phyloP scores from a whole-genome alignment of 2,797 vertebrate species.

The Euthynnus affinis region DNA sequence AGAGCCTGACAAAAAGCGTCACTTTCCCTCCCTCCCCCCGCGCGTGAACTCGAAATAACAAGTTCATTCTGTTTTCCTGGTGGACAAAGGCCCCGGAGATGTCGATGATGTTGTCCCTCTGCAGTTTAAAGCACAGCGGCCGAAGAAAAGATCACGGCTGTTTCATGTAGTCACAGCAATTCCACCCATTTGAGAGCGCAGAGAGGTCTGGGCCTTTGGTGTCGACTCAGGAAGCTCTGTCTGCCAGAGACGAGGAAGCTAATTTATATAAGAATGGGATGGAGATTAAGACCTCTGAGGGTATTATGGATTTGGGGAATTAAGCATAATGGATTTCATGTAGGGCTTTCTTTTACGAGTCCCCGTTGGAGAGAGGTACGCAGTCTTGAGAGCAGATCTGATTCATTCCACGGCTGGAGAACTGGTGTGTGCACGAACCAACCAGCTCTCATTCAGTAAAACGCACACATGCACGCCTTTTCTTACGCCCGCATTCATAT shows the following conservation, averaged over 20 bases:
- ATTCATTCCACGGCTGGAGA: conserved; percentile 68
- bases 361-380: conserved; percentile 64
- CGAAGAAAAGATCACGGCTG: conserved; percentile 46
- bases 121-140: conserved; percentile 13
- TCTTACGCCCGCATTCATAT: conserved; percentile 29
- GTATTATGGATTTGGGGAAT: conserved; percentile 84
- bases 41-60: conserved; percentile 42
- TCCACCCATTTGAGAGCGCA: conserved; percentile 51
- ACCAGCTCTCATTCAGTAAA: conserved; percentile 39
- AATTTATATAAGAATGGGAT: conserved; percentile 82
- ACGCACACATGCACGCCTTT: conserved; percentile 31
- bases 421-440: conserved; percentile 50
- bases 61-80: conserved; percentile 39
- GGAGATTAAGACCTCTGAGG: conserved; percentile 82
- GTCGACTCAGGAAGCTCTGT: conserved; percentile 63
- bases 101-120: background rate
- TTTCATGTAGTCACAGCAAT: conserved; percentile 50
- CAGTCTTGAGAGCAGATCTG: conserved; percentile 70
- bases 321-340: conserved; percentile 85
- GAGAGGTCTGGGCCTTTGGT: conserved; percentile 70
- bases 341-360: conserved; percentile 79
- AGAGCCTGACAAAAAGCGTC: conserved; percentile 45
- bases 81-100: conserved; percentile 21
- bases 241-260: conserved; percentile 77
- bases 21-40: conserved; percentile 20